A percentile compares a stretch with the other conserved stretches of the same genome.
phyloP scores from a whole-genome alignment of 2,113 vertebrate genomes.

The Gymnocephalus cernua region DNA sequence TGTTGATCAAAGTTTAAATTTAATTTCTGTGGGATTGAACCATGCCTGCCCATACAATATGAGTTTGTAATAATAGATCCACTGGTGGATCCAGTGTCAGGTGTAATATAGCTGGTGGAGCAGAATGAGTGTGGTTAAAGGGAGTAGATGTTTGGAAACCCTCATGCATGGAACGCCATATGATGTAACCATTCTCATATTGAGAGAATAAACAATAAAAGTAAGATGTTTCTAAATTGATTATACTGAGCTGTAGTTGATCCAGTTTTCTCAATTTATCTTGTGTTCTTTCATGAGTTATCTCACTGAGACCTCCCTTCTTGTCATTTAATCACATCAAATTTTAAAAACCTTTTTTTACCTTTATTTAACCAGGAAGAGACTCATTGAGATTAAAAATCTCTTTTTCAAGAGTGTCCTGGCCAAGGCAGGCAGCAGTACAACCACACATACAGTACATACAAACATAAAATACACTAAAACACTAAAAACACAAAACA shows the following conservation, averaged over 20 bases:
- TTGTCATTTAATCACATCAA: not conserved
- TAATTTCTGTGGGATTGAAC: not conserved
- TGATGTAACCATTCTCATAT: constrained; percentile 50
- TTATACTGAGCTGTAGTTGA: not conserved
- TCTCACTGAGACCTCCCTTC: not conserved
- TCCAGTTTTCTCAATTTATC: constrained; percentile 5
- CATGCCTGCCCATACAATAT: not conserved
- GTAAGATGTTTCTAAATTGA: constrained; percentile 25
- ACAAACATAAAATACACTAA: too few relatives aligned
- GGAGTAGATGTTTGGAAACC: constrained; percentile 49
- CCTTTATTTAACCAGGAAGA: too few relatives aligned
- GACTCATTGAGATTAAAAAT: too few relatives aligned
- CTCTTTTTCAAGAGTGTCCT: too few relatives aligned
- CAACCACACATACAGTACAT: too few relatives aligned
- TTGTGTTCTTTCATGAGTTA: constrained; percentile 9
- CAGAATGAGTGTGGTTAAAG: constrained; percentile 43
- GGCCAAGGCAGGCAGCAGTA: too few relatives aligned
- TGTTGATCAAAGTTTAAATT: not conserved
- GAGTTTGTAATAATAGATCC: not conserved
- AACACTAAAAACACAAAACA: too few relatives aligned
- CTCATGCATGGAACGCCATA: constrained; percentile 31
- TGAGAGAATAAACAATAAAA: constrained; percentile 37
- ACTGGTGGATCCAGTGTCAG: not conserved
- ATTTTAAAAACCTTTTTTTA: constrained; percentile 20
- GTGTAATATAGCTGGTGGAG: constrained; percentile 16